Percentiles rank a stretch among this genome's conserved stretches.
These are phyloP conservation scores for Stenotaenia linearis DNA, from an alignment of 2,888 invertebrate genomes.

Conservation along the genomic window DNA sequence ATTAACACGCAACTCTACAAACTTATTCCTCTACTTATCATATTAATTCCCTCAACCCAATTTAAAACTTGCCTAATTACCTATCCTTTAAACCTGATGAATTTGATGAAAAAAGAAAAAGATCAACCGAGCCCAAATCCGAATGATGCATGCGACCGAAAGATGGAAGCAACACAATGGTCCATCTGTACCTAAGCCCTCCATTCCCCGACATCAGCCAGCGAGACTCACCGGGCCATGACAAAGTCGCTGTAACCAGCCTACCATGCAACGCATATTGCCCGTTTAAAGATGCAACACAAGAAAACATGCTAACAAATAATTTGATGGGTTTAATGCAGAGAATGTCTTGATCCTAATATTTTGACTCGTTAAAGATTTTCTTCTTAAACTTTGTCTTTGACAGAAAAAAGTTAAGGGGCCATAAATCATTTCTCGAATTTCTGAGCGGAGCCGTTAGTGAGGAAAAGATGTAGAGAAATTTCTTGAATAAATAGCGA, in stretches of 20 bases:
- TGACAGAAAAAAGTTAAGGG: background rate
- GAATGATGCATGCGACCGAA: conserved; percentile 1
- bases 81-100: background rate
- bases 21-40: background rate
- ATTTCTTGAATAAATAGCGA: background rate
- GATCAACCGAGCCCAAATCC: too few relatives aligned
- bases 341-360: too few relatives aligned
- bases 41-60: too few relatives aligned
- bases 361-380: background rate
- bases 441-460: background rate
- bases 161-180: conserved; percentile 18
- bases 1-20: background rate
- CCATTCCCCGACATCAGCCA: background rate
- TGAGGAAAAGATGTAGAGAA: background rate
- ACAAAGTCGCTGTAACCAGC: conserved; percentile 5
- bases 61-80: too few relatives aligned
- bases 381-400: background rate
- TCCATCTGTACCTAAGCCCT: conserved; percentile 2
- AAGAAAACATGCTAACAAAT: background rate
- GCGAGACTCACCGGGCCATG: background rate
- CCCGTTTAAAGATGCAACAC: conserved; percentile 14
- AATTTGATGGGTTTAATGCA: too few relatives aligned
- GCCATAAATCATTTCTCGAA: background rate
- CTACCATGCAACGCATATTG: background rate
- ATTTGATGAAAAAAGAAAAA: background rate